Percentiles rank a stretch among this genome's conserved stretches.
phyloP scores from a whole-genome alignment of 2,888 invertebrate genomes.

The Brachynemurus nebulosus region DNA sequence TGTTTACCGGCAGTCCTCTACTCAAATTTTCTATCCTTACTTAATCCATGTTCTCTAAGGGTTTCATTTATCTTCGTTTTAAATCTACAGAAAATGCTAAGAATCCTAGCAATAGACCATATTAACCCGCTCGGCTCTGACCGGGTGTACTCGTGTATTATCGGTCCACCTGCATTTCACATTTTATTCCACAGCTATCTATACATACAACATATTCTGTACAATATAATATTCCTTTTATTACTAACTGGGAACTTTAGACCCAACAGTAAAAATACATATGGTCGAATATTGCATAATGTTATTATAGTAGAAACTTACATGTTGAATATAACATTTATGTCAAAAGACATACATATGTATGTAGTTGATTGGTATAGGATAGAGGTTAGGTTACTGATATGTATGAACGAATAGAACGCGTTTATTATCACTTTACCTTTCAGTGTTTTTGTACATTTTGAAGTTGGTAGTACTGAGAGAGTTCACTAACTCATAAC shows the following conservation, averaged over 20 bases:
- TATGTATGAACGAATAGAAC: constrained; percentile 1
- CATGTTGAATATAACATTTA: constrained; percentile 6
- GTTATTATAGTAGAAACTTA: constrained; percentile 1
- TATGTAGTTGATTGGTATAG: constrained; percentile 14
- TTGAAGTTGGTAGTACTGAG: not conserved
- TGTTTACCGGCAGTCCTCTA: too few species aligned
- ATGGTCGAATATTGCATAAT: constrained; percentile 2
- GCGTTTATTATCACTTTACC: not conserved
- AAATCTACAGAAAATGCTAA: too few species aligned
- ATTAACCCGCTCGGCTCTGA: constrained; percentile 22
- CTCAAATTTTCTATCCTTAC: too few species aligned
- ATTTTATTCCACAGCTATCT: constrained; percentile 14
- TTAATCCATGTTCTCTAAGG: too few species aligned
- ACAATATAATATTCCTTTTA: not conserved
- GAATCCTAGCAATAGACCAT: constrained; percentile 12
- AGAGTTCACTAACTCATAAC: too few species aligned
- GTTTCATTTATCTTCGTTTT: too few species aligned
- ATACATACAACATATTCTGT: not conserved
- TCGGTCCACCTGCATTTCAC: constrained; percentile 42
- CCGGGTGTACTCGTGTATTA: constrained; percentile 29
- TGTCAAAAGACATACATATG: too few species aligned
- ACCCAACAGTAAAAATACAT: not conserved
- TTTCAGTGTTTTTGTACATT: not conserved
- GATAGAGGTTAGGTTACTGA: constrained; percentile 29
- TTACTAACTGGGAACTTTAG: not conserved